phyloP scores from a whole-genome alignment of 2,797 vertebrate species.

The Rhodeus uyekii region DNA sequence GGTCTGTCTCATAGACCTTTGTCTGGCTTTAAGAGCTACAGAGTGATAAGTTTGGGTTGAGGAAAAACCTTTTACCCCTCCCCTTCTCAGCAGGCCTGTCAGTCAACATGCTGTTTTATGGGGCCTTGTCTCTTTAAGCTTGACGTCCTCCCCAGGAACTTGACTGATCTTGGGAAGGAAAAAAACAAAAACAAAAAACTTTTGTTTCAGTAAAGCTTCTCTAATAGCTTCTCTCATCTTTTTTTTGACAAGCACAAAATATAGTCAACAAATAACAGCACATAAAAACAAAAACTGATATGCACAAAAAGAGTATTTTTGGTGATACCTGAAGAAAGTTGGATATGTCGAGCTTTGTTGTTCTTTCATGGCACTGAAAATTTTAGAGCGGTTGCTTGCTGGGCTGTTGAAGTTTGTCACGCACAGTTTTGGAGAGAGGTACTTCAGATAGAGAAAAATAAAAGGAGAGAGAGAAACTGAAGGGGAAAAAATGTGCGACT shows the following conservation, averaged over 20 bases:
- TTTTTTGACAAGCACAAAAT: slow-evolving; percentile 29
- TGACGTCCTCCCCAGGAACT: slow-evolving; percentile 37
- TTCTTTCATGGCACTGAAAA: slow-evolving; percentile 27
- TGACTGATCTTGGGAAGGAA: slow-evolving; percentile 47
- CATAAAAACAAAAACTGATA: slow-evolving; percentile 26
- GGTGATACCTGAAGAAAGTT: not conserved
- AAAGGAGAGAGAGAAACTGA: slow-evolving; percentile 18
- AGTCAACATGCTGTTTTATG: slow-evolving; percentile 31
- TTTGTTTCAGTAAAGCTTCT: slow-evolving; percentile 42
- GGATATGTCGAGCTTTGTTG: slow-evolving; percentile 22
- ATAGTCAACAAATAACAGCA: slow-evolving; percentile 28
- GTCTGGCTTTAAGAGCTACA: slow-evolving; percentile 27
- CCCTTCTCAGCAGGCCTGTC: slow-evolving; percentile 38
- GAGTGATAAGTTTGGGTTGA: slow-evolving; percentile 13
- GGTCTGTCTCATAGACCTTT: slow-evolving; percentile 33
- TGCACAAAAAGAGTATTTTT: slow-evolving; percentile 30
- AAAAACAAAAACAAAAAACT: not conserved
- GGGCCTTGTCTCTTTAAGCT: slow-evolving; percentile 42
- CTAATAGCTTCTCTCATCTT: slow-evolving; percentile 27
- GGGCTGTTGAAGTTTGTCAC: slow-evolving; percentile 39
- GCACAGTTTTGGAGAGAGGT: slow-evolving; percentile 33
- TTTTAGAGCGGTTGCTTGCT: slow-evolving; percentile 32
- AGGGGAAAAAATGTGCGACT: not conserved
- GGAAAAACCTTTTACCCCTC: slow-evolving; percentile 26
- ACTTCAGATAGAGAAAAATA: slow-evolving; percentile 27